These are phyloP conservation scores for Cylas formicarius DNA, from an alignment of 1,140 invertebrate genomes.

Conservation along the genomic window DNA sequence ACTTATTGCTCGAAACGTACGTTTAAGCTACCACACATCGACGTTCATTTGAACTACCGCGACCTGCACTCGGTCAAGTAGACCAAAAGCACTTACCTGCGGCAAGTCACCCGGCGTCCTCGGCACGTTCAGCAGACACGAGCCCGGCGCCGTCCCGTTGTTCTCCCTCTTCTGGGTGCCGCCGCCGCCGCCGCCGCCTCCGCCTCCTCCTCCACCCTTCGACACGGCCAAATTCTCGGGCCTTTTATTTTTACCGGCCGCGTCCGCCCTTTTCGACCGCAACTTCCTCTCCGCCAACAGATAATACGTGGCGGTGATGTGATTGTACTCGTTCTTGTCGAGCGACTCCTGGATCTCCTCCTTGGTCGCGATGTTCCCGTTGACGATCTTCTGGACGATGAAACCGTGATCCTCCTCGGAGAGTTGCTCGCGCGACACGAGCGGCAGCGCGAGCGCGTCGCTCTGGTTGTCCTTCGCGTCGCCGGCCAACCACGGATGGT, in stretches of 20 bases:
- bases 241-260: conserved; percentile 43
- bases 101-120: conserved; percentile 54
- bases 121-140: conserved; percentile 50
- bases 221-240: conserved; percentile 40
- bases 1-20: no score
- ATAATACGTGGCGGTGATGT: conserved; percentile 98
- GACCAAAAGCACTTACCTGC: conserved; percentile 44
- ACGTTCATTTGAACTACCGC: no score
- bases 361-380: conserved; percentile 87
- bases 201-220: conserved; percentile 23
- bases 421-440: conserved; percentile 75
- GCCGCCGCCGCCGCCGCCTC: conserved; percentile 32
- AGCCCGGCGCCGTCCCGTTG: conserved; percentile 29
- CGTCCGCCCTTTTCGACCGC: conserved; percentile 61
- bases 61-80: no score
- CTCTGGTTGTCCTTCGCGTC: conserved; percentile 45
- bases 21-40: no score
- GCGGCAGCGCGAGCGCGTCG: conserved; percentile 55
- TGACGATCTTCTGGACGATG: conserved; percentile 94
- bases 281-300: conserved; percentile 90
- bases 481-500: conserved; percentile 76
- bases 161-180: conserved; percentile 43
- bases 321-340: conserved; percentile 95
- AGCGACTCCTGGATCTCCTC: conserved; percentile 88
- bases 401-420: conserved; percentile 87